Evolutionary conservation across 2,113 vertebrate species (phyloP).

Genomic region (Hepsetus odoe): DNA sequence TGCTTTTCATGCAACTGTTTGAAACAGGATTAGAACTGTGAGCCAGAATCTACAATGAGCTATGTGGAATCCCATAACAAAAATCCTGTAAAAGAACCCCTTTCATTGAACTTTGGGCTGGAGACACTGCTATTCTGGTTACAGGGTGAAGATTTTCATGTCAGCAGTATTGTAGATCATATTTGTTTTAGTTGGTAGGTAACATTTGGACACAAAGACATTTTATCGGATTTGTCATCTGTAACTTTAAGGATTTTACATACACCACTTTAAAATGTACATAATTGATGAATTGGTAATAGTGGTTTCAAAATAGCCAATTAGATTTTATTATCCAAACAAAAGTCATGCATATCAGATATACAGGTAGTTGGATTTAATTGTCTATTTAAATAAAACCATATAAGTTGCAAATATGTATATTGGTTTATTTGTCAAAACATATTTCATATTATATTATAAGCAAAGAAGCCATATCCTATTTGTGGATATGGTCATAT

Average conservation of each 20-base stretch:
- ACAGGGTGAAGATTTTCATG: background rate
- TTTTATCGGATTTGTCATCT: background rate
- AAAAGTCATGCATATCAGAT: background rate
- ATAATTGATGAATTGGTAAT: too few relatives aligned
- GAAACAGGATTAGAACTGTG: slow-evolving; percentile 43
- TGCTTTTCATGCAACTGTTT: slow-evolving; percentile 50
- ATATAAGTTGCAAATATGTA: background rate
- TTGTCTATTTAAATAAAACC: too few relatives aligned
- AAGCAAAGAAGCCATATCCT: too few relatives aligned
- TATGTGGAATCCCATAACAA: slow-evolving; percentile 1
- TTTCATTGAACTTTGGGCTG: background rate
- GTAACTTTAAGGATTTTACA: too few relatives aligned
- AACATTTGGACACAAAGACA: background rate
- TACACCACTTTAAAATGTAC: too few relatives aligned
- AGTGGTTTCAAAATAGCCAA: too few relatives aligned
- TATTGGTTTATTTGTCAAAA: background rate
- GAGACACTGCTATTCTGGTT: background rate
- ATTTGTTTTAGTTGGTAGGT: background rate
- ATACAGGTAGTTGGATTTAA: too few relatives aligned
- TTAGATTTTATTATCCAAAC: background rate
- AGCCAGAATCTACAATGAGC: slow-evolving; percentile 25
- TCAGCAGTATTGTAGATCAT: background rate
- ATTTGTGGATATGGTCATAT: too few relatives aligned
- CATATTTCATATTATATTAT: too few relatives aligned
- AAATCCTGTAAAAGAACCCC: background rate